Percentiles rank a stretch among this genome's conserved stretches.
These are phyloP conservation scores for Phoebastria nigripes DNA, from an alignment of 2,797 vertebrate genomes.

Conservation along the genomic window DNA sequence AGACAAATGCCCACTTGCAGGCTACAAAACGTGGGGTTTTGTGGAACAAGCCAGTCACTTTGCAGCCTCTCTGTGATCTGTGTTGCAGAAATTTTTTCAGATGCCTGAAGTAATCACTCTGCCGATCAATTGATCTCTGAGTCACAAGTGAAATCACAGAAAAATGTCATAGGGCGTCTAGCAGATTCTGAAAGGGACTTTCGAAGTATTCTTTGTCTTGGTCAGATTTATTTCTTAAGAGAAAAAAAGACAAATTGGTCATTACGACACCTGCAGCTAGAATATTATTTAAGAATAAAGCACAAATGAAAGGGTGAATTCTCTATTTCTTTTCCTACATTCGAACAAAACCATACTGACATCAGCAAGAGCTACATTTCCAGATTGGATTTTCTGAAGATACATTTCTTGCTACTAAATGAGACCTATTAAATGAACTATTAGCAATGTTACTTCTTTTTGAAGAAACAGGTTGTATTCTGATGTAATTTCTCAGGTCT, in stretches of 20 bases:
- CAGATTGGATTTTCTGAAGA: background rate
- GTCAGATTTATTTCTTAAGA: background rate
- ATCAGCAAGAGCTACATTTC: background rate
- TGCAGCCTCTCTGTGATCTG: background rate
- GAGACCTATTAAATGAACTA: background rate
- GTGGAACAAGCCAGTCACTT: background rate
- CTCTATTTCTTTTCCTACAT: background rate
- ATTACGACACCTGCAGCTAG: background rate
- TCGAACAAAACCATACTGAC: background rate
- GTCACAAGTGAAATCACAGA: background rate
- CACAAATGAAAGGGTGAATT: background rate
- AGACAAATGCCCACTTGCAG: background rate
- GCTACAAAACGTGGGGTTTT: background rate
- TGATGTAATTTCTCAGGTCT: background rate
- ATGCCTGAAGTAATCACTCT: background rate
- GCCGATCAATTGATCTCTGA: background rate
- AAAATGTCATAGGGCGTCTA: background rate
- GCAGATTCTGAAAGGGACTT: background rate
- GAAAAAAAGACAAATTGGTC: background rate
- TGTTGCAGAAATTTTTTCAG: background rate
- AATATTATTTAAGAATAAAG: background rate
- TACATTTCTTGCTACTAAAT: background rate
- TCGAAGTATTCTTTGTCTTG: background rate
- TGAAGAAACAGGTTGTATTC: background rate
- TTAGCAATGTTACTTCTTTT: background rate